Conservation (phyloP, 2,797 vertebrate genomes). For the Sebastes steindachneri region DNA sequence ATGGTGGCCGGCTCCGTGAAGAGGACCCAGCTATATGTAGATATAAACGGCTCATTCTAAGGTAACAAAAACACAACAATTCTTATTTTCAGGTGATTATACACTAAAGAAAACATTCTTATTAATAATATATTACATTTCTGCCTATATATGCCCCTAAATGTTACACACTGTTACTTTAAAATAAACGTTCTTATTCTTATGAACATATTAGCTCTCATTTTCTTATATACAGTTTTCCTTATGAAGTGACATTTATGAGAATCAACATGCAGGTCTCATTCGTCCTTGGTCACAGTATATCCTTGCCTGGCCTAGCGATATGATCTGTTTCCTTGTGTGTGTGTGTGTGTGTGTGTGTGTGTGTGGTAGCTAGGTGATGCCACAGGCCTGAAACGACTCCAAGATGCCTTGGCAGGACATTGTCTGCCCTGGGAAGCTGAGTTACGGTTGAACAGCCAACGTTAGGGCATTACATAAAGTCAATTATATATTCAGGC, state of each 20-base stretch:
- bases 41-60: no score
- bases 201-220: background rate
- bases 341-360: constrained; percentile 8
- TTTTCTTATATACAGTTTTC: background rate
- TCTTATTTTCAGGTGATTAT: no score
- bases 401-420: constrained; percentile 39
- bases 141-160: accelerated
- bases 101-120: no score
- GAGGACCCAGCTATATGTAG: no score
- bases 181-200: background rate
- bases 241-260: constrained; percentile 1
- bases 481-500: background rate
- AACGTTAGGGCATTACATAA: background rate
- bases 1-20: accelerated
- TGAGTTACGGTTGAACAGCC: background rate
- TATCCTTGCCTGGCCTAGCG: background rate
- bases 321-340: constrained; percentile 24
- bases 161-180: no score
- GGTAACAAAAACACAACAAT: no score
- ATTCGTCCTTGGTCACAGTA: constrained; percentile 25
- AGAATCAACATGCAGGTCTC: constrained; percentile 28
- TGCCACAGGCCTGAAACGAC: constrained; percentile 22
- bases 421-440: constrained; percentile 2
- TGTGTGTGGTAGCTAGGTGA: background rate
- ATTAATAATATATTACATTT: no score